Evolutionary conservation across 2,797 vertebrate genomes (phyloP).

Genomic region (Lepus townsendii): DNA sequence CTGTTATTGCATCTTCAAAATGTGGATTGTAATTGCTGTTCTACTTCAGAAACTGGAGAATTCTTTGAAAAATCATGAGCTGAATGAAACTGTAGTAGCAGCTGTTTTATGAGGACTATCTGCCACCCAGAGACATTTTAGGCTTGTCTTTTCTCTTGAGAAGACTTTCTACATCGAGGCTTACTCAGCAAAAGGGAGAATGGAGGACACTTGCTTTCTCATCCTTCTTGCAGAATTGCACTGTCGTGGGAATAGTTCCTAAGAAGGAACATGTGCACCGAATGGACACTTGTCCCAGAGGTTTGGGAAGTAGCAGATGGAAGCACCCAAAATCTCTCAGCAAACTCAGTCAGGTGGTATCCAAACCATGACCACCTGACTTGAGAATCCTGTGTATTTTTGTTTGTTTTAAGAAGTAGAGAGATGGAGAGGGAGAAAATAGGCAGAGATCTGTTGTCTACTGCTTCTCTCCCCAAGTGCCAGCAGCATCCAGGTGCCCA

Average conservation of each 20-base stretch:
- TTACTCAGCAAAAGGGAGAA: neutral
- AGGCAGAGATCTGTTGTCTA: too few species aligned
- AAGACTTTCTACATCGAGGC: neutral
- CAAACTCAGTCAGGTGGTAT: neutral
- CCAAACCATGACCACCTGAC: neutral
- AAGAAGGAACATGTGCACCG: neutral
- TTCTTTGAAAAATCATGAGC: neutral
- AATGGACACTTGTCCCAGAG: neutral
- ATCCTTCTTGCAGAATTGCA: neutral
- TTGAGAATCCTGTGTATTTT: neutral
- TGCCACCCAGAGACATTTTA: neutral
- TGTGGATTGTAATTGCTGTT: neutral
- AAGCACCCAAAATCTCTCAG: too few species aligned
- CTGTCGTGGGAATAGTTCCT: neutral
- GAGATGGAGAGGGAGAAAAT: too few species aligned
- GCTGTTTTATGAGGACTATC: neutral
- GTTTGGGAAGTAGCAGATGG: neutral
- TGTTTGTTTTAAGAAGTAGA: too few species aligned
- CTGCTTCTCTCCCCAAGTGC: too few species aligned
- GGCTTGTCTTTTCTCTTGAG: neutral
- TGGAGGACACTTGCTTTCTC: neutral
- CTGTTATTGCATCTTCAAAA: neutral
- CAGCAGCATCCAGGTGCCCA: too few species aligned
- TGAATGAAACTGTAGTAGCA: neutral
- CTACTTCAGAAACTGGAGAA: neutral